Conservation (phyloP, 2,113 vertebrate species). For the Scomber scombrus region DNA sequence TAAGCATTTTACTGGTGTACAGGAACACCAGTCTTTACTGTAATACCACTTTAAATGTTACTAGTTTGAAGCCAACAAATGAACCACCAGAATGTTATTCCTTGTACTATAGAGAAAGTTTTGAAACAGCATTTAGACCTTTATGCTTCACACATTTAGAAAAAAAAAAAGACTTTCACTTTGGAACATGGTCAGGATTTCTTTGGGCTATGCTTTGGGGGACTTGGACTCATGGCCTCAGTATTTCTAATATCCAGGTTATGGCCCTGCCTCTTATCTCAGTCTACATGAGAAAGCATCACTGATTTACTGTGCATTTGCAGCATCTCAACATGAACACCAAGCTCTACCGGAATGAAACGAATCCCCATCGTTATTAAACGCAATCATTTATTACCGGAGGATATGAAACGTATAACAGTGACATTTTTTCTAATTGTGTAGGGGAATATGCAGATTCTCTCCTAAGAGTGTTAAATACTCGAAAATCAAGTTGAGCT, state of each 20-base stretch:
- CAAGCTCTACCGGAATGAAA: conserved; percentile 13
- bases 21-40: no score
- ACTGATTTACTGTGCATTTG: not conserved
- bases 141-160: no score
- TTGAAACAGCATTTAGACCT: not conserved
- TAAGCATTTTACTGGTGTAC: no score
- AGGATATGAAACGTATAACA: conserved; percentile 19
- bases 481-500: conserved; percentile 62
- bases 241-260: no score
- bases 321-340: not conserved
- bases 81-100: not conserved
- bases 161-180: not conserved
- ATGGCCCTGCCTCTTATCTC: not conserved
- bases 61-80: not conserved
- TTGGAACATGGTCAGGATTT: no score
- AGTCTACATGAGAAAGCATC: not conserved
- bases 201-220: no score
- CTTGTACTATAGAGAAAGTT: not conserved
- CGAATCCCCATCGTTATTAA: conserved; percentile 28
- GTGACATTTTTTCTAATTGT: conserved; percentile 46
- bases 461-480: conserved; percentile 47
- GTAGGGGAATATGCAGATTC: conserved; percentile 38
- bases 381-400: conserved; percentile 27
- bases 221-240: no score
- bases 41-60: not conserved